These are phyloP conservation scores for Sylvia borin DNA, from an alignment of 2,797 vertebrate species.

Conservation along the genomic window DNA sequence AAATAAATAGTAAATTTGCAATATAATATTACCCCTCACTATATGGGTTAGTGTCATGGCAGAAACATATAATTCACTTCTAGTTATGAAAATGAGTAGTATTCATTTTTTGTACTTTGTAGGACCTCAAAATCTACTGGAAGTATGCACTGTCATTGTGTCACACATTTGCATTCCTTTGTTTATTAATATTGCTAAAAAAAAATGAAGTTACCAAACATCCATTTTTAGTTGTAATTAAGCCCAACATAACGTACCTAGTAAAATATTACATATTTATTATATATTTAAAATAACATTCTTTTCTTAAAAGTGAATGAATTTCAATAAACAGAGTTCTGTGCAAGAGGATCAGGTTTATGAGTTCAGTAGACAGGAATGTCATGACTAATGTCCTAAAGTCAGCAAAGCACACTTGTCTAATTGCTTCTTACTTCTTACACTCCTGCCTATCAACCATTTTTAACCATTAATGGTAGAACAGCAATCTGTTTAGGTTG, in stretches of 20 bases:
- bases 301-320: neutral
- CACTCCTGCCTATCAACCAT: neutral
- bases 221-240: neutral
- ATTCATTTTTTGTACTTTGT: neutral
- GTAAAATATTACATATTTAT: neutral
- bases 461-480: neutral
- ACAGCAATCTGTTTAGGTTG: neutral
- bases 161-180: neutral
- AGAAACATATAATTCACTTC: neutral
- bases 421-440: neutral
- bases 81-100: neutral
- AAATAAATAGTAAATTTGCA: neutral
- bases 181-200: neutral
- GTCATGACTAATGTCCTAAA: neutral
- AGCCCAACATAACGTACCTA: neutral
- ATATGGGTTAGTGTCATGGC: neutral
- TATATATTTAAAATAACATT: neutral
- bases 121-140: neutral
- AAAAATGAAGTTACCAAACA: neutral
- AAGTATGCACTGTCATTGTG: neutral
- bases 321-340: neutral
- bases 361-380: neutral
- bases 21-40: neutral
- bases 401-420: neutral
- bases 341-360: neutral